Percentiles rank a stretch among this genome's conserved stretches.
phyloP scores from a whole-genome alignment of 2,113 vertebrate species.

The Carettochelys insculpta region DNA sequence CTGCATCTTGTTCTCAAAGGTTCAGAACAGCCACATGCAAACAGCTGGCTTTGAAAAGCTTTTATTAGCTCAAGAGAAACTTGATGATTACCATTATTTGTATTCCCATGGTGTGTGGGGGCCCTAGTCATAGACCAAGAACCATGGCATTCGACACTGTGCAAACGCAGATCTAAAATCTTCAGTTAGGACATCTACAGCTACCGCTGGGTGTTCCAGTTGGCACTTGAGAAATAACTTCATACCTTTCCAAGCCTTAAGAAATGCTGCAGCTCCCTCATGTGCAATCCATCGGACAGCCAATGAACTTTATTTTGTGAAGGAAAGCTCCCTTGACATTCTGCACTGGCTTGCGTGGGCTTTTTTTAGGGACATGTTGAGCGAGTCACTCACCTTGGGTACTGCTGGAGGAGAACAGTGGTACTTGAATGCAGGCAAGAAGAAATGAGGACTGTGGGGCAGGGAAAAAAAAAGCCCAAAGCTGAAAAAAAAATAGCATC shows the following conservation, averaged over 20 bases:
- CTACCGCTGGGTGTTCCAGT: background rate
- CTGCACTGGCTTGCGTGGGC: background rate
- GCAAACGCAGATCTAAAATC: background rate
- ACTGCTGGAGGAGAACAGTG: background rate
- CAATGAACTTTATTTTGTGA: background rate
- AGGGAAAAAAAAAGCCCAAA: background rate
- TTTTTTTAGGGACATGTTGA: background rate
- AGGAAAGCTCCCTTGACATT: background rate
- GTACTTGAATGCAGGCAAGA: background rate
- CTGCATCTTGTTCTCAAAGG: background rate
- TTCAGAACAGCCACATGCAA: background rate
- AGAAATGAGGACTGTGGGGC: background rate
- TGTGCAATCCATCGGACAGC: background rate
- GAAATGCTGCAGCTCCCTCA: background rate
- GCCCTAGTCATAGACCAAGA: background rate
- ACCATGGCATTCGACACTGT: background rate
- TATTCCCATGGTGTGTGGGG: background rate
- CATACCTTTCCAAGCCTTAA: background rate
- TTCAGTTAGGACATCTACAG: background rate
- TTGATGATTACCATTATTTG: no score
- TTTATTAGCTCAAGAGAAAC: background rate
- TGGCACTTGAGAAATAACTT: background rate
- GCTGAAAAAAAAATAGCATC: background rate
- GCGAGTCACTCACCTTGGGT: background rate
- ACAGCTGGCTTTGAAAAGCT: background rate